Base-by-base conservation (phyloP, 2,113 vertebrate genomes). In the Ochotona princeps region DNA sequence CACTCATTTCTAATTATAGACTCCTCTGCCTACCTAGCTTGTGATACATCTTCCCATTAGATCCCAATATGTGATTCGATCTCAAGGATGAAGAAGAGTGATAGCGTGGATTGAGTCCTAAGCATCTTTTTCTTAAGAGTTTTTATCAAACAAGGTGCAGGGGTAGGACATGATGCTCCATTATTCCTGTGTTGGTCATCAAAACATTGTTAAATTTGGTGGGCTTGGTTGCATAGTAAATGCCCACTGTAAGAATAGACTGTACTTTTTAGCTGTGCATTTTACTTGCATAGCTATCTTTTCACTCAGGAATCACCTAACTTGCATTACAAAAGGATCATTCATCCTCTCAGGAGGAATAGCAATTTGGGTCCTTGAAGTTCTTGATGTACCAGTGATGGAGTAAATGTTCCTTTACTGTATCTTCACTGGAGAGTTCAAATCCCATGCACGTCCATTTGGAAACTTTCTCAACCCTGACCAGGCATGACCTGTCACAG, bases 61-160 rank as follows among this genome's bases (percentile, higher is more conserved):
- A 63, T 12, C 26, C 26, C 4, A 5, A 54, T 66, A 61, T 76
- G 13, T 79, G 51, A 60, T 44, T 88, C 78, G 38, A 18, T 23
- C 30, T 91, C 21, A 90, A 88, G 38, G 18, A 70, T 74, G 57
- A 92, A 8, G 10, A 89, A 91, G 26, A 94, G 57, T 91, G 38
- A 69, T 61, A 20, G 30, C 21, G 95, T 90, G 49, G 28, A 82
- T 25, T 38, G 14, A 83, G 21, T 57, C 93, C 4, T 70, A 90
- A 70, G 60, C 14, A 61, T 74, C 30, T 70, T 86, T 92, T 85
- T 81, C 30, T 17, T 63, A 38, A 51, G 20, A 66, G 8, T 70
- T 94, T 84, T 94, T 47, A 54, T 5, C 44, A 88, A 63, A n/a
- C 72, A 74, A 74, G 30, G 65, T 32, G 0, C 5, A 11, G 3